Conservation (phyloP, 1,140 invertebrate species). For the Cydia strobilella region DNA sequence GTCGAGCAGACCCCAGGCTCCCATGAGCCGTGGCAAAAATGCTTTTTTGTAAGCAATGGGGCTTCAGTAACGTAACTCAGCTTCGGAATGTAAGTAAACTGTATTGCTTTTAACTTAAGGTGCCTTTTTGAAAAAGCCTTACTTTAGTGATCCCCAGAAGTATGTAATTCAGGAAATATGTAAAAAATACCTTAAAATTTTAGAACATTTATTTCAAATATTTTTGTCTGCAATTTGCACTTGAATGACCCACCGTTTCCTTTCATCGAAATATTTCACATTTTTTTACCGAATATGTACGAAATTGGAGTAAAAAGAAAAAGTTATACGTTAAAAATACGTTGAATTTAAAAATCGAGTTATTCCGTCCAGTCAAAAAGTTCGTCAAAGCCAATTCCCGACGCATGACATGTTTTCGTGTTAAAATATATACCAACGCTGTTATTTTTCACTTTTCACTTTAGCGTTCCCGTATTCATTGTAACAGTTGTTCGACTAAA, state of each 20-base stretch:
- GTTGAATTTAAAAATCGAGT: not conserved
- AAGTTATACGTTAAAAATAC: not conserved
- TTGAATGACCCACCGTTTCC: not conserved
- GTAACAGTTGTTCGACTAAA: not conserved
- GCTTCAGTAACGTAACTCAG: not conserved
- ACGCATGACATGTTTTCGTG: conserved; percentile 21
- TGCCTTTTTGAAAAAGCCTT: conserved; percentile 37
- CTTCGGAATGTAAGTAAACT: conserved; percentile 7
- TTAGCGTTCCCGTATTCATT: not conserved
- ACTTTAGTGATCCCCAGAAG: not conserved
- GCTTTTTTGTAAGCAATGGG: not conserved
- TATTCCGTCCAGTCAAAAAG: conserved; percentile 1
- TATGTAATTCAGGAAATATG: not conserved
- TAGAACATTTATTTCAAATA: not conserved
- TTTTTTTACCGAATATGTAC: not conserved
- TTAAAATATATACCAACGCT: conserved; percentile 19
- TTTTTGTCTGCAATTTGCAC: conserved; percentile 1
- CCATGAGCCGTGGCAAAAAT: no score
- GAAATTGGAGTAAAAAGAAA: not conserved
- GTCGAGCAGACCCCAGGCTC: no score
- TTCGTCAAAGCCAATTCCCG: not conserved
- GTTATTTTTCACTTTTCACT: conserved; percentile 15
- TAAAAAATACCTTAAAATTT: not conserved
- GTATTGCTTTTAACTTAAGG: conserved; percentile 40
- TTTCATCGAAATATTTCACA: not conserved